These are phyloP conservation scores for Oscheius sp. DNA, from an alignment of 2,888 invertebrate species.

Conservation along the genomic window DNA sequence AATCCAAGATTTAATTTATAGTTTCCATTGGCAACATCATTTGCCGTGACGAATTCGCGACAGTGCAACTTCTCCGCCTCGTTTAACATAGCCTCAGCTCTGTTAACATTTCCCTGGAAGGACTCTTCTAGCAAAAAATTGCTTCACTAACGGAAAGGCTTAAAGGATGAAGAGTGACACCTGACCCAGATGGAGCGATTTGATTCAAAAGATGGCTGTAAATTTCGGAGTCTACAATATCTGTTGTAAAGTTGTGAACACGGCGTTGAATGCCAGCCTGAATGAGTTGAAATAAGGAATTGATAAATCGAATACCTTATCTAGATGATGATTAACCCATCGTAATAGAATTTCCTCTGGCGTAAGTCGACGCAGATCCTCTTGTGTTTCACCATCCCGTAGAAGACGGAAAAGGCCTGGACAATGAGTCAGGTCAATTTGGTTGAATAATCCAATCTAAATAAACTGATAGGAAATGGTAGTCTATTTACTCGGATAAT, in stretches of 20 bases:
- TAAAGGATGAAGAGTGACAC: conserved; percentile 85
- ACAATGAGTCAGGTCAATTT: conserved; percentile 95
- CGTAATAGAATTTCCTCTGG: conserved; percentile 94
- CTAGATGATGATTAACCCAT: conserved; percentile 98
- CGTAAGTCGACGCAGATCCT: conserved; percentile 90
- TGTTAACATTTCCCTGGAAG: conserved; percentile 71
- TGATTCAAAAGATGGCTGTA: conserved; percentile 92
- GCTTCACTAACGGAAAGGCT: conserved; percentile 75
- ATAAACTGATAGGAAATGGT: conserved; percentile 34
- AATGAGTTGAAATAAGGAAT: too few relatives aligned
- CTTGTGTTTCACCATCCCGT: conserved; percentile 85
- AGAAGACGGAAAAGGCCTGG: conserved; percentile 91
- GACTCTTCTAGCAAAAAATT: not conserved
- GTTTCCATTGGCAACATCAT: conserved; percentile 91
- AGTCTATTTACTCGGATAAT: conserved; percentile 81
- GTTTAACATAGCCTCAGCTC: conserved; percentile 94
- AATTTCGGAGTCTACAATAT: conserved; percentile 84
- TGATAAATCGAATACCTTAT: too few relatives aligned
- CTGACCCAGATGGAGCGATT: conserved; percentile 87
- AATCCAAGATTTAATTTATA: conserved; percentile 98
- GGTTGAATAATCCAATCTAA: conserved; percentile 93
- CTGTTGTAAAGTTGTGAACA: conserved; percentile 68
- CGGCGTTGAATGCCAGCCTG: conserved; percentile 67
- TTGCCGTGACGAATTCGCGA: conserved; percentile 91
- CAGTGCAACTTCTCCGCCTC: conserved; percentile 95